These are phyloP conservation scores for Drosophila navojoa DNA, from an alignment of 1,140 invertebrate genomes.

Conservation along the genomic window DNA sequence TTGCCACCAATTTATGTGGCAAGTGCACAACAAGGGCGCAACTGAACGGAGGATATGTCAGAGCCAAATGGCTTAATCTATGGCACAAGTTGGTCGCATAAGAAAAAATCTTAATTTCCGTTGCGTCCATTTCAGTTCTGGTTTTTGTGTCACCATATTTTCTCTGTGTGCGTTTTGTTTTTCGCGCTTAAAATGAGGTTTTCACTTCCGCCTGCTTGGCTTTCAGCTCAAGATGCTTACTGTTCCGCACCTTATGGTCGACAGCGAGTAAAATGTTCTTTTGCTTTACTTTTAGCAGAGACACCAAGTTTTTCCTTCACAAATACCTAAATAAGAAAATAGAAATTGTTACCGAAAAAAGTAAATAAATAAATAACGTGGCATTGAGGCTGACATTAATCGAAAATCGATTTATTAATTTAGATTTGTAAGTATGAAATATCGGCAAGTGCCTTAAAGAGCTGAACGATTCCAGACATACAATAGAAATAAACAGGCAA, in stretches of 20 bases:
- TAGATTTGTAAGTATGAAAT: no score
- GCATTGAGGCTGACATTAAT: no score
- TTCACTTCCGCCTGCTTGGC: conserved; percentile 38
- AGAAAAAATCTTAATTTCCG: conserved; percentile 59
- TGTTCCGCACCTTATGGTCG: not conserved
- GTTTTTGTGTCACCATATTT: conserved; percentile 42
- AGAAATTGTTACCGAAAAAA: no score
- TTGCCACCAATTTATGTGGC: conserved; percentile 66
- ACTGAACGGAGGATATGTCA: conserved; percentile 1
- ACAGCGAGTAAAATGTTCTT: conserved; percentile 39
- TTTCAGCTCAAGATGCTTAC: conserved; percentile 17
- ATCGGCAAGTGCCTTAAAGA: no score
- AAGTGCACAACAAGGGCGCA: conserved; percentile 11
- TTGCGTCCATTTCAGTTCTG: conserved; percentile 44
- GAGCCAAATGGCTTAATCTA: conserved; percentile 27
- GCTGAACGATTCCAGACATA: conserved; percentile 42
- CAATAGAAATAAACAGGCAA: conserved; percentile 51
- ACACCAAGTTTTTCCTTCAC: no score
- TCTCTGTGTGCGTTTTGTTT: conserved; percentile 22
- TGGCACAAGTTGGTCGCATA: conserved; percentile 60
- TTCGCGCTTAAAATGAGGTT: conserved; percentile 65
- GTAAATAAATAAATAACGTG: no score
- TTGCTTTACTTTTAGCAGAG: no score
- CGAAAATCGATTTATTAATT: no score
- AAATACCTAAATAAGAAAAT: no score